Conservation (phyloP, 2,113 vertebrate species). For the Neoarius graeffei region DNA sequence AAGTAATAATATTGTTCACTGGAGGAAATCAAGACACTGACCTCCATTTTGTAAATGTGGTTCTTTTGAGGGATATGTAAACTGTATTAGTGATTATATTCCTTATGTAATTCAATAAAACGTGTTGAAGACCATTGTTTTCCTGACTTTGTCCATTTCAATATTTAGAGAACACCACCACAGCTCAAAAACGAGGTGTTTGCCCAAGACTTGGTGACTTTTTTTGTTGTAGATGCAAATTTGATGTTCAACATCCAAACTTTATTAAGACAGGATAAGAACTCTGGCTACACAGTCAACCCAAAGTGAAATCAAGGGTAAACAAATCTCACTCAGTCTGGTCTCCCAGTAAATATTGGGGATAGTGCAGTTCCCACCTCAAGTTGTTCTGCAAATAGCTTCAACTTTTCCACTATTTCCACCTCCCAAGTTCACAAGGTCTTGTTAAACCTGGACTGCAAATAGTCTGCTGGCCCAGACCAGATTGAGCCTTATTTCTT, state of each 20-base stretch:
- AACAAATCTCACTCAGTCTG: no score
- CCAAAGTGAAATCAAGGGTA: no score
- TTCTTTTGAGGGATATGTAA: slow-evolving; percentile 86
- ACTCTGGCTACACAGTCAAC: not conserved
- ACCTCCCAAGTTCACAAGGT: no score
- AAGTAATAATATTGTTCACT: slow-evolving; percentile 82
- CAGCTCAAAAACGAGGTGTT: not conserved
- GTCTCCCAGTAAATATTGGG: no score
- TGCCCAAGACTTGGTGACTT: not conserved
- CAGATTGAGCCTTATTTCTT: no score
- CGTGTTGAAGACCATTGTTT: slow-evolving; percentile 51
- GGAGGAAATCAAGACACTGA: slow-evolving; percentile 80
- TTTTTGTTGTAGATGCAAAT: not conserved
- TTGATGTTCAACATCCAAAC: no score
- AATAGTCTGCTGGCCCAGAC: no score
- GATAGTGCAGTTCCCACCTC: no score
- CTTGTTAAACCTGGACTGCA: no score
- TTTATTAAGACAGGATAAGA: not conserved
- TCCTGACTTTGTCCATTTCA: not conserved
- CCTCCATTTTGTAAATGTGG: slow-evolving; percentile 51
- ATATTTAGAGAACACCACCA: not conserved
- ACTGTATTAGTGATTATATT: slow-evolving; percentile 91
- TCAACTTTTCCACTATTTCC: no score
- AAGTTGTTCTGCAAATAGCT: no score
- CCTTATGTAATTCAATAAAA: slow-evolving; percentile 77